phyloP scores from a whole-genome alignment of 1,140 invertebrate species.

The Bactericera cockerelli region DNA sequence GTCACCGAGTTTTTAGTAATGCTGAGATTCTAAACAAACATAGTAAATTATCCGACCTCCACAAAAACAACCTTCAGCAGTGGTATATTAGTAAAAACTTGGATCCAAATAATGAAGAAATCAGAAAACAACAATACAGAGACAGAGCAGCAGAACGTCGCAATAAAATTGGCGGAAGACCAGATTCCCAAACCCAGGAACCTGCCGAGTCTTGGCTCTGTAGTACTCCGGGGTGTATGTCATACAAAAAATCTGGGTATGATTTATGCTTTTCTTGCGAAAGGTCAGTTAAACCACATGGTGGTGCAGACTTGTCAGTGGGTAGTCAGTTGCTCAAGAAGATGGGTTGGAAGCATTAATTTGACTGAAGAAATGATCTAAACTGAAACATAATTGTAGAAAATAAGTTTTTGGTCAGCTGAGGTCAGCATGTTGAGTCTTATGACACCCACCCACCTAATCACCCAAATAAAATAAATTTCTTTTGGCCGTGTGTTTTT shows the following conservation, averaged over 20 bases:
- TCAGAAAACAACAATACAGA: neutral
- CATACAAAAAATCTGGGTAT: neutral
- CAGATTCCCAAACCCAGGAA: neutral
- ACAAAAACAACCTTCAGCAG: neutral
- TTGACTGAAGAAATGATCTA: too few species aligned
- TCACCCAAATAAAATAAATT: too few species aligned
- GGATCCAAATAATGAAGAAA: constrained; percentile 2
- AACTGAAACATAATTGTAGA: too few species aligned
- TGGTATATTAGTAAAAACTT: neutral
- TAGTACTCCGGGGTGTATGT: neutral
- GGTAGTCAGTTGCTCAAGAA: too few species aligned
- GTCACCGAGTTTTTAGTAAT: neutral
- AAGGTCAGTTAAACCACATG: neutral
- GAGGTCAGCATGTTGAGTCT: too few species aligned
- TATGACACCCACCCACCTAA: too few species aligned
- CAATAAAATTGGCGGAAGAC: neutral
- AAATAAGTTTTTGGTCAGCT: too few species aligned
- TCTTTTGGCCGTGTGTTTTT: too few species aligned
- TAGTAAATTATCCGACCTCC: neutral
- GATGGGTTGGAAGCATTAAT: too few species aligned
- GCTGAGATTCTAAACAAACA: neutral
- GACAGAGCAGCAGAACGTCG: neutral
- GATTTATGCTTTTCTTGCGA: neutral
- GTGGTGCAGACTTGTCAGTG: too few species aligned
- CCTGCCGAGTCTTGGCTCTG: neutral